phyloP scores from a whole-genome alignment of 2,113 vertebrate species.

The Ciconia stormi region DNA sequence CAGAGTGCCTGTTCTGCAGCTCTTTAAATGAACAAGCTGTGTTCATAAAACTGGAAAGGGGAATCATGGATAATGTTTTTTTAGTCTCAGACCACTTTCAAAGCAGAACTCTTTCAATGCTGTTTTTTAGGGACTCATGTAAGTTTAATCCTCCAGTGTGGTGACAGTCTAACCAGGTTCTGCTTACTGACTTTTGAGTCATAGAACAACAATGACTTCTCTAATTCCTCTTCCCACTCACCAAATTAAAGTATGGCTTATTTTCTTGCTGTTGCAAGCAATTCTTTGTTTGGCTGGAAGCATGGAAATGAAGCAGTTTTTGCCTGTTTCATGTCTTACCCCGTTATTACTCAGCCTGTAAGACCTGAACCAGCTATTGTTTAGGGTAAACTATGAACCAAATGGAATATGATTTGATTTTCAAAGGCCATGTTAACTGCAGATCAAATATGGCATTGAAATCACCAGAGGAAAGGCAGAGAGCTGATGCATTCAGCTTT shows the following conservation, averaged over 20 bases:
- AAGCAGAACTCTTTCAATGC: slow-evolving; percentile 29
- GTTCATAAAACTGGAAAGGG: slow-evolving; percentile 31
- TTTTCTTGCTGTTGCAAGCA: slow-evolving; percentile 51
- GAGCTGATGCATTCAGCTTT: background rate
- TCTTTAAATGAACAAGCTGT: slow-evolving; percentile 44
- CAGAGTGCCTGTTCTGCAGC: slow-evolving; percentile 35
- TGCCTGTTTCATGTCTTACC: slow-evolving; percentile 13
- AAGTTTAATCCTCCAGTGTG: slow-evolving; percentile 40
- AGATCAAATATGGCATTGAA: slow-evolving; percentile 10
- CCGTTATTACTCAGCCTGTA: background rate
- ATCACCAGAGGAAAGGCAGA: background rate
- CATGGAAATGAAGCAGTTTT: background rate
- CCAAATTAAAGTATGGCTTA: slow-evolving; percentile 25
- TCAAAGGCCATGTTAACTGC: background rate
- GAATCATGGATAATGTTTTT: slow-evolving; percentile 36
- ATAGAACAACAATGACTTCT: slow-evolving; percentile 25
- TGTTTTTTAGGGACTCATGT: background rate
- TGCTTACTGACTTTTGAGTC: slow-evolving; percentile 35
- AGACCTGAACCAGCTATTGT: slow-evolving; percentile 18
- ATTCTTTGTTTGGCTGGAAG: slow-evolving; percentile 37
- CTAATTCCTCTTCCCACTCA: slow-evolving; percentile 46
- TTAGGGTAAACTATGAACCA: background rate
- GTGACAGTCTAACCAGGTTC: slow-evolving; percentile 39
- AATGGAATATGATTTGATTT: slow-evolving; percentile 22
- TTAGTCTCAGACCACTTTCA: slow-evolving; percentile 46